Evolutionary conservation across 2,797 vertebrate genomes (phyloP).

Genomic region (Liparis tanakae): DNA sequence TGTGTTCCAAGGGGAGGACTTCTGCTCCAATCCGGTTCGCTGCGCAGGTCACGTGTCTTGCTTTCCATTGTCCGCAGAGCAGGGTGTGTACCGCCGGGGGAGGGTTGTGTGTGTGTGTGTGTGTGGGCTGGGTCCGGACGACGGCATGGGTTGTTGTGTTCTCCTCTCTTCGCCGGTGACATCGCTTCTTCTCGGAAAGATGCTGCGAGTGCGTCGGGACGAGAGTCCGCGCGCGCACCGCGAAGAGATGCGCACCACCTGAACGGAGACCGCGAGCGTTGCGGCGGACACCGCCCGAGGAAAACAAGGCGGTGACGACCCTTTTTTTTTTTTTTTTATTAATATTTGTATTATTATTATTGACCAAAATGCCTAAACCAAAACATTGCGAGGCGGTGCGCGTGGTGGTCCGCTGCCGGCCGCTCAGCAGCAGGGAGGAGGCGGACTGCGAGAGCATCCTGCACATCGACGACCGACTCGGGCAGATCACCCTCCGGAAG

Average conservation of each 20-base stretch:
- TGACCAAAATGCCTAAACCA: conserved; percentile 79
- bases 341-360: background rate
- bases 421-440: conserved; percentile 89
- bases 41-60: conserved; percentile 70
- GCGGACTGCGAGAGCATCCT: conserved; percentile 85
- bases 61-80: conserved; percentile 82
- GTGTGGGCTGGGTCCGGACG: conserved; percentile 61
- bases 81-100: conserved; percentile 78
- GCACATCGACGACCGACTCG: conserved; percentile 89
- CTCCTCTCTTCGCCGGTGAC: conserved; percentile 26
- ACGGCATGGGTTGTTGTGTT: conserved; percentile 4
- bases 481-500: conserved; percentile 91
- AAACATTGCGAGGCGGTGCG: conserved; percentile 89
- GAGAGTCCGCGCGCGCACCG: too few species aligned
- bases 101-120: conserved; percentile 65
- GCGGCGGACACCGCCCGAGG: conserved; percentile 26
- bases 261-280: conserved; percentile 33
- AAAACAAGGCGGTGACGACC: conserved; percentile 11
- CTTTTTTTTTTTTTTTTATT: background rate
- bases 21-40: conserved; percentile 53
- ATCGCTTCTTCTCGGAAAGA: conserved; percentile 28
- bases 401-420: conserved; percentile 97
- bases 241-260: conserved; percentile 22
- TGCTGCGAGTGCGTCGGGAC: conserved; percentile 36
- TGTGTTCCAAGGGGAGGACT: conserved; percentile 8